Evolutionary conservation across 2,797 vertebrate genomes (phyloP), one percentile per base, ranked within the genome.

Genomic region (Crenuchus spilurus): DNA sequence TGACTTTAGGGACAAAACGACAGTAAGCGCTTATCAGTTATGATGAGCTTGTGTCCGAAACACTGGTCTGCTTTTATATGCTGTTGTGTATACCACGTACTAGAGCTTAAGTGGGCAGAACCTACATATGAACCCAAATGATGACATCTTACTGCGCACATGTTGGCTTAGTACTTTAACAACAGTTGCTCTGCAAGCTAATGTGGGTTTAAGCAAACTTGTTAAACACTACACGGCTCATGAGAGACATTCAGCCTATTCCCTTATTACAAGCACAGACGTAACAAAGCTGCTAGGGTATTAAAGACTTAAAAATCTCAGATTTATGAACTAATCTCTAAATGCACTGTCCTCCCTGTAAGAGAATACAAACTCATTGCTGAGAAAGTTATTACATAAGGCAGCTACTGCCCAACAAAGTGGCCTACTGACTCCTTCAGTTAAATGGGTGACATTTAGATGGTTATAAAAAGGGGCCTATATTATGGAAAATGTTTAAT

Each of bases 261-360:
- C 46, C 28, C 33, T 52, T 63, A 52, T 52, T 52, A 30, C 37
- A 51, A 35, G 46, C 33, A 41, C 30, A 62, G 46, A 72, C 49
- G 26, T 51, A 35, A 52, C 33, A 72, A 51, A 61, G 69, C 69
- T 61, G 55, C 2, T 22, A 54, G 58, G 58, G 58, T 63, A 51
- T 72, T 46, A 63, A 39, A 28, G 46, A 62, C 58, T 63, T 54
- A 28, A 51, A 63, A 72, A 62, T 22, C 58, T 30, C 58, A 26
- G 57, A 49, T 61, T 72, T 61, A 39, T 33, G 30, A 72, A 62
- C 35, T 72, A 72, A 71, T 72, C 57, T 72, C 55, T 72, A 39
- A 72, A 72, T 72, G 58, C 48, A 39, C 33, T 30, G 9, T 13
- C 2, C 58, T 63, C 57, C 35, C 58, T 33, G n/a, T 58, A 24